These are phyloP conservation scores for Fragariocoptes setiger DNA, from an alignment of 1,140 invertebrate genomes.

Conservation along the genomic window DNA sequence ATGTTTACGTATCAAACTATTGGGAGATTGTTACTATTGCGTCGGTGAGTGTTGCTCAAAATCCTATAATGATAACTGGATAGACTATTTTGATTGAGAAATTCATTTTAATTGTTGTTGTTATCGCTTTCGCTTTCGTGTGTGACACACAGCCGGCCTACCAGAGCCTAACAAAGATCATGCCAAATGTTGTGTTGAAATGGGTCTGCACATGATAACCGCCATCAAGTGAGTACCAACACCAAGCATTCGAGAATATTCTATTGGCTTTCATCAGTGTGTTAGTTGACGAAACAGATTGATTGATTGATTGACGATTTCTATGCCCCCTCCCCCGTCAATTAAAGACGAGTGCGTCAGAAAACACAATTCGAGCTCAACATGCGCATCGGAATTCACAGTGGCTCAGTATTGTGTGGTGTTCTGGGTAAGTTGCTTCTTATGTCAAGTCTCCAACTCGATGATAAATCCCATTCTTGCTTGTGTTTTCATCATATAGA, in stretches of 20 bases:
- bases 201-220: slow-evolving; percentile 85
- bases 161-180: slow-evolving; percentile 56
- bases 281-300: not conserved
- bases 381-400: slow-evolving; percentile 65
- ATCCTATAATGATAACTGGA: no score
- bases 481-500: no score
- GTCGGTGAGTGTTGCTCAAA: slow-evolving; percentile 40
- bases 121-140: no score
- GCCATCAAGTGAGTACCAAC: slow-evolving; percentile 32
- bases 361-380: slow-evolving; percentile 35
- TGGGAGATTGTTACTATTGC: slow-evolving; percentile 90
- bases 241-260: no score
- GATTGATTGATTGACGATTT: slow-evolving; percentile 2
- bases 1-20: slow-evolving; percentile 64
- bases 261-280: slow-evolving; percentile 1
- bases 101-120: no score
- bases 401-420: slow-evolving; percentile 22
- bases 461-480: no score
- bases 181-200: slow-evolving; percentile 76
- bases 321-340: slow-evolving; percentile 1
- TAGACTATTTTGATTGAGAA: no score
- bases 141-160: slow-evolving; percentile 17
- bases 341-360: slow-evolving; percentile 9
- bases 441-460: not conserved
- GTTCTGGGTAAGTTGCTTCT: slow-evolving; percentile 12